Percentiles rank a stretch among this genome's conserved stretches.
Evolutionary conservation across 30 jellyfish, hydroid and myxozoan genomes (phyloP).

Genomic region (Hydra vulgaris): DNA sequence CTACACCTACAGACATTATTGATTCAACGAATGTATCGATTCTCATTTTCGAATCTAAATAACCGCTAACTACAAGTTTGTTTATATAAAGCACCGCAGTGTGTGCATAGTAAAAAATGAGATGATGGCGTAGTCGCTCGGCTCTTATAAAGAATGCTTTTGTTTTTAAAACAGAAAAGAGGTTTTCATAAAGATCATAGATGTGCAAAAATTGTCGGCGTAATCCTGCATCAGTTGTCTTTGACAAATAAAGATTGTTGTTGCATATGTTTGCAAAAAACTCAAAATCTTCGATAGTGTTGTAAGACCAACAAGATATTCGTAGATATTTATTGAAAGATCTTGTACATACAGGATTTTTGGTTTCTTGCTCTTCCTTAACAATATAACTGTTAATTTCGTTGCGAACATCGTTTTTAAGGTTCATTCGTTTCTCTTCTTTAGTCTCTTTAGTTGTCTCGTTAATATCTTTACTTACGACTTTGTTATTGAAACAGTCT

Average conservation of each 20-base stretch:
- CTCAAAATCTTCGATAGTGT: slow-evolving; percentile 10
- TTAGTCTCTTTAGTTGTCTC: not conserved
- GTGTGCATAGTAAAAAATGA: slow-evolving; percentile 29
- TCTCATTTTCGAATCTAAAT: not conserved
- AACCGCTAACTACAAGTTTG: slow-evolving; percentile 24
- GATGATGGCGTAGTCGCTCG: slow-evolving; percentile 26
- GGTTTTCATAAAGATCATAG: slow-evolving; percentile 20
- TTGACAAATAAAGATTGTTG: slow-evolving; percentile 10
- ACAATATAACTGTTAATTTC: not conserved
- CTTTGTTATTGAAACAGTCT: slow-evolving; percentile 9
- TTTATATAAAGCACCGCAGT: slow-evolving; percentile 30
- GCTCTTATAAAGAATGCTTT: slow-evolving; percentile 26
- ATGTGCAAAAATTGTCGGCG: slow-evolving; percentile 14
- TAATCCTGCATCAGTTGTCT: not conserved
- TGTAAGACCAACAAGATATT: slow-evolving; percentile 28
- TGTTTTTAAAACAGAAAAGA: slow-evolving; percentile 14
- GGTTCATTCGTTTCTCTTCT: not conserved
- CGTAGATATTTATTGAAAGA: slow-evolving; percentile 8
- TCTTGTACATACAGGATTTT: not conserved
- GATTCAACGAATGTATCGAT: slow-evolving; percentile 6
- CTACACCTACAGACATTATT: slow-evolving; percentile 23
- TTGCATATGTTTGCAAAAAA: not conserved
- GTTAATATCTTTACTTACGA: not conserved
- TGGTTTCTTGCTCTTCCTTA: not conserved
- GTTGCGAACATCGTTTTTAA: not conserved